Evolutionary conservation across 2,888 invertebrate species (phyloP), one percentile per base, ranked within the genome.

Genomic region (Flexamia atlantica): DNA sequence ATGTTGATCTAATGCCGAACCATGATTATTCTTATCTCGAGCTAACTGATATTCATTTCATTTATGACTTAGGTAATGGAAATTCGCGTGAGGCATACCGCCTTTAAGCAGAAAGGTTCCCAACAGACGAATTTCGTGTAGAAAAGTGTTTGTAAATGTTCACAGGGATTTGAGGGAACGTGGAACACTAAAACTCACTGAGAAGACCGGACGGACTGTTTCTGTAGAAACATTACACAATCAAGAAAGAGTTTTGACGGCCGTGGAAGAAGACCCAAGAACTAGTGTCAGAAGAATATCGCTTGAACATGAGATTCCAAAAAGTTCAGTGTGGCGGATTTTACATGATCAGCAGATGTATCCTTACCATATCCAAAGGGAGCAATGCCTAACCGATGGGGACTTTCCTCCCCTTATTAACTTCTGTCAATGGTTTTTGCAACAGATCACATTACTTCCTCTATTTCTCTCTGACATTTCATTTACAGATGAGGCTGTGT

Each of bases 1-100:
- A 50, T 14, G 10, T 50, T 50, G 10, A 14, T 9, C 12, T 14
- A 50, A 50, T 50, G n/a, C 50, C 50, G 17, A 17, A 50, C 50
- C 50, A 81, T 57, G 68, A 30, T 68, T 81, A 81, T 68, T 81
- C 32, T 32, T 36, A 81, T 81, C n/a, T 10, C 4, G 68, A 81
- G 68, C 68, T 81, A 81, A 23, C 81, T 81, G 68, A 81, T 64
- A 64, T 81, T 82, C 42, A 82, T 82, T 82, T 82, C 30, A 82
- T 82, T 70, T 82, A 42, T 82, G 46, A 17, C 82, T 82, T 70
- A 25, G 53, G 32, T 28, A 80, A 80, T 80, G 70, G 82, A 28
- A 82, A 68, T 82, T 70, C 70, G 20, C 42, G 46, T 70, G 81
- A 81, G 64, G 81, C 81, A 81, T 81, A 70, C 46, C 1, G 50